Base-by-base conservation (phyloP, 2,113 vertebrate genomes). In the Protobothrops flavoviridis region DNA sequence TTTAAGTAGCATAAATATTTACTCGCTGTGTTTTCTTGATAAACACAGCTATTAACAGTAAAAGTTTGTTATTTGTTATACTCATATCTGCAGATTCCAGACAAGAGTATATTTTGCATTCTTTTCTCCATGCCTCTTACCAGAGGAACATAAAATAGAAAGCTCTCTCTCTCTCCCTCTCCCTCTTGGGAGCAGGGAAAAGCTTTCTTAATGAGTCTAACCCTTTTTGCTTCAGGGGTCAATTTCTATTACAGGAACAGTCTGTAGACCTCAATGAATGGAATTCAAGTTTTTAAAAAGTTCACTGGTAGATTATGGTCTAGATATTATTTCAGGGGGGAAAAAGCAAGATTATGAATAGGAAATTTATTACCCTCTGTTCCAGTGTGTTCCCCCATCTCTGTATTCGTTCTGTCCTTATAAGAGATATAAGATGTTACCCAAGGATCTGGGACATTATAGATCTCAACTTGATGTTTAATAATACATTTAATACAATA, bases 1-100 rank as follows among this genome's bases (percentile, higher is more conserved):
- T 92, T 94, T 85, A 87, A 90, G 45, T 59, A 74, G 89, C 33
- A 64, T 90, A 89, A 93, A 93, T 93, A 93, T 93, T 90, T 91
- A 93, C 92, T 90, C 17, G 8, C 89, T 55, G 59, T 69, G 43
- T 93, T 93, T 93, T 93, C 88, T 91, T 91, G 48, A 64, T 61
- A 69, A 93, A 91, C 85, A 55, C 20, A 56, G 89, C 89, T 59
- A 93, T 55, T 91, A 93, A 87, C 33, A 29, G 89, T 85, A 93
- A 91, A 93, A 20, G 48, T 90, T 91, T 69, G 64, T 93, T 93
- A 91, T 90, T 93, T 91, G 48, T 87, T 91, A 69, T 57, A 93
- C 85, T 87, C 33, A 43, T 93, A 87, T 56, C 92, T 87, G 57
- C 45, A 87, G 57, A 87, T 64, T 90, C 48, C 92, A 93, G 57